These are phyloP conservation scores for Pogonocherus hispidulus DNA, from an alignment of 2,888 invertebrate species.

Conservation along the genomic window DNA sequence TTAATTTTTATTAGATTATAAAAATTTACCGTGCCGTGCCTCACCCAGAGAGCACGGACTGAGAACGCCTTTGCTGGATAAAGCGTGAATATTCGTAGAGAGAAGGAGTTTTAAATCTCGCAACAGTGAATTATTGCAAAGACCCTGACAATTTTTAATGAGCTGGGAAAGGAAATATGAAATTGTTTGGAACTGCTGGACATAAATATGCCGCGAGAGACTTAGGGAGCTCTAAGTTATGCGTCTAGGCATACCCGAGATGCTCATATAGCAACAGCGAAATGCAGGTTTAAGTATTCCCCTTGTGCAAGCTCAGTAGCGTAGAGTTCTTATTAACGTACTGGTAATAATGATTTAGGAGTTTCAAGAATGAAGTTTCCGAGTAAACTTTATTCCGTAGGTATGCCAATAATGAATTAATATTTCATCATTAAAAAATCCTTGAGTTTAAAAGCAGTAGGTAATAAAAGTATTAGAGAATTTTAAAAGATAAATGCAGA, in stretches of 20 bases:
- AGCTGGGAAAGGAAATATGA: constrained; percentile 59
- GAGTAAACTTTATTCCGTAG: neutral
- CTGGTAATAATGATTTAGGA: neutral
- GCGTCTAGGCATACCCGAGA: constrained; percentile 61
- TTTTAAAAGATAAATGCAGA: too few relatives aligned
- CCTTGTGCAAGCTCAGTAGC: constrained; percentile 31
- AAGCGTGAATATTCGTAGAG: constrained; percentile 1
- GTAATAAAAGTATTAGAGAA: too few relatives aligned
- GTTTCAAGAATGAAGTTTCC: neutral
- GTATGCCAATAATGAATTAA: too few relatives aligned
- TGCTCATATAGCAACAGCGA: constrained; percentile 57
- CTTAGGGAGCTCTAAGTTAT: constrained; percentile 59
- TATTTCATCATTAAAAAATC: too few relatives aligned
- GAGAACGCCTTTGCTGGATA: neutral
- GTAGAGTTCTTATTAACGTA: neutral
- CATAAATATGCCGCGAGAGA: constrained; percentile 62
- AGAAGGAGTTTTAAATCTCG: constrained; percentile 18
- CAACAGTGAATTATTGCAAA: constrained; percentile 17
- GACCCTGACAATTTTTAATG: constrained; percentile 57
- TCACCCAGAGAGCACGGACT: neutral
- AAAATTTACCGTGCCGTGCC: neutral
- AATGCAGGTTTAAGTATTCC: constrained; percentile 55
- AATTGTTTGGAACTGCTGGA: constrained; percentile 60
- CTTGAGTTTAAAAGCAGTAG: too few relatives aligned
- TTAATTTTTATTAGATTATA: neutral